Conservation (phyloP, 92 coral and sea anemone species). For the Epizoanthus illoricatus region DNA sequence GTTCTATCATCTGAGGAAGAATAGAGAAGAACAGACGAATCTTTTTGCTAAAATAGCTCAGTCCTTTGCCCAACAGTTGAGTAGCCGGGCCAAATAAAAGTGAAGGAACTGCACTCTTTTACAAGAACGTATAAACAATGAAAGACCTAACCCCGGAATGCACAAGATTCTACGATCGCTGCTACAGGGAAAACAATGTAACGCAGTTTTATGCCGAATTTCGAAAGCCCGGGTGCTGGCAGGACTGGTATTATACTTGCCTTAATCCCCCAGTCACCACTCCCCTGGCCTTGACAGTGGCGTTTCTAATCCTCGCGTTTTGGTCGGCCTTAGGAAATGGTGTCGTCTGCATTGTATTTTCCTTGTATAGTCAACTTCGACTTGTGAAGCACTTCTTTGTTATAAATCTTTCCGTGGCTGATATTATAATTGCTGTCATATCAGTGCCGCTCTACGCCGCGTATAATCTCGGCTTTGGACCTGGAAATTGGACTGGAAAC, state of each 20-base stretch:
- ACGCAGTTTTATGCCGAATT: not conserved
- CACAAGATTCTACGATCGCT: constrained; percentile 18
- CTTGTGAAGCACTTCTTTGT: constrained; percentile 85
- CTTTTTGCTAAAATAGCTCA: not conserved
- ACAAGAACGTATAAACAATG: constrained; percentile 1
- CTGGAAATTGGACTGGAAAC: constrained; percentile 38
- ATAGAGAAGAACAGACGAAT: not conserved
- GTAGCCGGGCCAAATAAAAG: not conserved
- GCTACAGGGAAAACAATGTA: constrained; percentile 27
- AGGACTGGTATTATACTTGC: constrained; percentile 53
- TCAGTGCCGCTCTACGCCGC: constrained; percentile 79
- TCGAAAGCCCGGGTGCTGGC: constrained; percentile 62
- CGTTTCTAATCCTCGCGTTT: constrained; percentile 66
- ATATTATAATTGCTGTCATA: constrained; percentile 65
- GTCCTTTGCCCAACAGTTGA: not conserved
- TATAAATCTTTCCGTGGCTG: constrained; percentile 82
- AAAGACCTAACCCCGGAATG: constrained; percentile 33
- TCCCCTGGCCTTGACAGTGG: constrained; percentile 42
- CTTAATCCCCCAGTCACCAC: not conserved
- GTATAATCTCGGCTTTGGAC: constrained; percentile 45
- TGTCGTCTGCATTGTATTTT: constrained; percentile 82
- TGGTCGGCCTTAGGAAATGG: constrained; percentile 69
- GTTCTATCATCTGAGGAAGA: no score
- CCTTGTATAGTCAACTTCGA: constrained; percentile 72
- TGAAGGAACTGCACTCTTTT: not conserved